These are phyloP conservation scores for Caenorhabditis remanei DNA, from an alignment of 1,140 invertebrate species.

Conservation along the genomic window DNA sequence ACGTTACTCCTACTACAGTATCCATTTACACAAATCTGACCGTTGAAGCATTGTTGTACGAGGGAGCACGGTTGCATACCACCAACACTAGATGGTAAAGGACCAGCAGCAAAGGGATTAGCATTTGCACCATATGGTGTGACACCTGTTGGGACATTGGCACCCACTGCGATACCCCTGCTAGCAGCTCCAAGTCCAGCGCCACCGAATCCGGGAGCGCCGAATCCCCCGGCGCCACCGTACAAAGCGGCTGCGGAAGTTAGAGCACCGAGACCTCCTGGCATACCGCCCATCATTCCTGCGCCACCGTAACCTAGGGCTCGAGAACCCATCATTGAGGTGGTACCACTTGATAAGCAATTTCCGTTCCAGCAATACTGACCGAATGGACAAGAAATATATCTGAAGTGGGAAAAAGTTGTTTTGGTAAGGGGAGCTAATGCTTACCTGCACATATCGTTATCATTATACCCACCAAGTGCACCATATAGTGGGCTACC, in stretches of 20 bases:
- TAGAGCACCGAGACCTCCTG: slow-evolving; percentile 60
- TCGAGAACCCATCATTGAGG: slow-evolving; percentile 36
- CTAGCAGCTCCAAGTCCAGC: slow-evolving; percentile 14
- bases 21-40: slow-evolving; percentile 77
- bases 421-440: neutral
- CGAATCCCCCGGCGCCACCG: slow-evolving; percentile 7
- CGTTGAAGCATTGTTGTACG: slow-evolving; percentile 73
- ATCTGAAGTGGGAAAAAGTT: slow-evolving; percentile 69
- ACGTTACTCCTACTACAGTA: slow-evolving; percentile 76
- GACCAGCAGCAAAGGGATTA: slow-evolving; percentile 29
- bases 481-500: slow-evolving; percentile 74
- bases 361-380: slow-evolving; percentile 76
- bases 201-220: neutral
- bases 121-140: slow-evolving; percentile 36
- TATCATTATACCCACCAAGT: slow-evolving; percentile 73
- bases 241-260: slow-evolving; percentile 61
- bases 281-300: slow-evolving; percentile 41
- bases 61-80: slow-evolving; percentile 66
- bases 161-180: slow-evolving; percentile 26
- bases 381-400: slow-evolving; percentile 76
- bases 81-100: neutral
- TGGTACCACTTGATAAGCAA: slow-evolving; percentile 66
- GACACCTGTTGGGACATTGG: slow-evolving; percentile 13
- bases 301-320: slow-evolving; percentile 39
- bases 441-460: slow-evolving; percentile 61